Evolutionary conservation across 2,113 vertebrate species (phyloP), one percentile per base, ranked within the genome.

Genomic region (Strix uralensis): DNA sequence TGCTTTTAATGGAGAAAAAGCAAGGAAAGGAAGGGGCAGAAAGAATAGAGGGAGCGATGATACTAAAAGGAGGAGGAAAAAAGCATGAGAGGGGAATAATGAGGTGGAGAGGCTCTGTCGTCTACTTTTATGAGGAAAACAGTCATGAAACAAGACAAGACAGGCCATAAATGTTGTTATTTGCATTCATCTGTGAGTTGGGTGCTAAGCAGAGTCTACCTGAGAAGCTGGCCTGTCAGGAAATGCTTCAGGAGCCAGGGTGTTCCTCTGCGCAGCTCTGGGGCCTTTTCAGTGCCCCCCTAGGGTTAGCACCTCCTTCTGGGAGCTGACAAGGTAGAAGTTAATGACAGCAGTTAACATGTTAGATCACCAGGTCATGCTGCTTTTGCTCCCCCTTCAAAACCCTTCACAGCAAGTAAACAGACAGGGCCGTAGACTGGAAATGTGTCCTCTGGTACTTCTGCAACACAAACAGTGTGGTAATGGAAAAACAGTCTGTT

Each of bases 401-500:
- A 74, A 71, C 65, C 84, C 89, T 89, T 86, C 74, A 51, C 88
- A 70, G 74, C 80, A 55, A 93, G 82, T 92, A 96, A 97, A 97
- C 94, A 97, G 49, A 74, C 5, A 9, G 2, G 73, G 38, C 79
- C 11, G 2, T 20, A 30, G 95, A 17, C 90, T 97, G 92, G 91
- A 95, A 96, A 95, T 55, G 63, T 91, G 92, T 94, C 58, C 58
- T 86, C 91, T 40, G 42, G 44, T 96, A 80, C 94, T 95, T 96
- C 92, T 7, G 1, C 92, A 95, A 57, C 82, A 95, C 95, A 97
- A 97, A 97, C 95, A 97, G 63, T 46, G 81, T 2, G 27, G 82
- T 84, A 94, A 97, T 96, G 96, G 95, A 94, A 93, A 97, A 96
- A 92, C 87, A 94, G 90, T 52, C 91, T 97, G 96, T 85, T 96